Base-by-base conservation (phyloP, 1,140 invertebrate species). In the Pseudomyrmex flavicornis region DNA sequence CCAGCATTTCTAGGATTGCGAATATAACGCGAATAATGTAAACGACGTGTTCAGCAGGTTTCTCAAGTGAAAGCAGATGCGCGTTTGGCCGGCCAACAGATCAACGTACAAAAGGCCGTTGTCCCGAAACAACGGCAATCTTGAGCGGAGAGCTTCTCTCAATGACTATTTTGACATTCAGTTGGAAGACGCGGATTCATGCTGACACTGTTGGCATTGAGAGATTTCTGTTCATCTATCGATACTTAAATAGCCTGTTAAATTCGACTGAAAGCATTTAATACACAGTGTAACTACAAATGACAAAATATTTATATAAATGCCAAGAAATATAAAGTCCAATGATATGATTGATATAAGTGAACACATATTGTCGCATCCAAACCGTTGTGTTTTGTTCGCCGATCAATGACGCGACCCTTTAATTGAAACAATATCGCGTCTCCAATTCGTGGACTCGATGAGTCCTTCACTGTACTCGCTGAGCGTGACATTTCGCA, bases 31-130 rank as follows among this genome's bases (percentile, higher is more conserved):
- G 76, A 79, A 80, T 80, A 59, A 80, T 70, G 54, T 70, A 59
- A 59, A 59, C 44, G 54, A 80, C 66, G n/a, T 59, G 54, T 59
- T 72, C 52, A 70, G 44, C 10, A 44, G 35, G 58, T 61, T 35
- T 68, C 54, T 22, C 76, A 70, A 70, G 76, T 72, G 44, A 72
- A 80, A 80, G 66, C 76, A 72, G 76, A 72, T 72, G 76, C 44
- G 35, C 0, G 20, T 80, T 79, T 80, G 66, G 22, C 76, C 66
- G 22, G 66, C 63, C 76, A 52, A 80, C 56, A 80, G 46, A 70
- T 77, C 17, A 46, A 65, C 61, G 61, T 54, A 15, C 44, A 80
- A 80, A 79, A 80, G 76, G 65, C 76, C 54, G 76, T 80, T 80
- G 76, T 80, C 54, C 65, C 44, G 20, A 59, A 70, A 80, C 66